These are phyloP conservation scores for Pseudococcus longispinus DNA, from an alignment of 2,888 invertebrate genomes.

Conservation along the genomic window DNA sequence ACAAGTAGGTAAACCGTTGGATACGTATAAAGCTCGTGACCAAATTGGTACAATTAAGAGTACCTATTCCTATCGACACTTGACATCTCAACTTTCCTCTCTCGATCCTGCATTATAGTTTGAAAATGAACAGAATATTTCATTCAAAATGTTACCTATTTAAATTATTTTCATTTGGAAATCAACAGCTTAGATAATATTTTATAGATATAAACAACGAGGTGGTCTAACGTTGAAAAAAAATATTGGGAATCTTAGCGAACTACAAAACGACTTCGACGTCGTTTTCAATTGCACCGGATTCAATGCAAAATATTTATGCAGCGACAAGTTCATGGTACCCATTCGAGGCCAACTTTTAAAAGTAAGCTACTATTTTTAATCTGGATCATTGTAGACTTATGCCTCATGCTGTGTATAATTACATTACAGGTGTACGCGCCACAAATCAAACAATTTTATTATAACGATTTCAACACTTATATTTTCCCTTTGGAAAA, in stretches of 20 bases:
- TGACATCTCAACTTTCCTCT: too few species aligned
- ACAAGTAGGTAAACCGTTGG: conserved; percentile 65
- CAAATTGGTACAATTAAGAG: too few species aligned
- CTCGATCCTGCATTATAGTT: too few species aligned
- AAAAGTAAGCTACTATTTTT: conserved; percentile 62
- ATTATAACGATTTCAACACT: conserved; percentile 84
- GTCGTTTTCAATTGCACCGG: conserved; percentile 86
- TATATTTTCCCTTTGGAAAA: conserved; percentile 80
- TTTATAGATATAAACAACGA: conserved; percentile 65
- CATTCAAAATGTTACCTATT: too few species aligned
- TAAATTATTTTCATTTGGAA: too few species aligned
- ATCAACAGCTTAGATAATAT: too few species aligned
- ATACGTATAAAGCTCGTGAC: conserved; percentile 59
- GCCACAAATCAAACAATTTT: conserved; percentile 89
- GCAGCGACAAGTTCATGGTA: conserved; percentile 68
- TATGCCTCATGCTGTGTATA: background rate
- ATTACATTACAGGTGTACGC: conserved; percentile 71
- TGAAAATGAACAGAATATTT: too few species aligned
- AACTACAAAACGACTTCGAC: conserved; percentile 71
- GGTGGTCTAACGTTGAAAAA: conserved; percentile 71
- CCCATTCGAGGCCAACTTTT: conserved; percentile 16
- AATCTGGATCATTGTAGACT: background rate
- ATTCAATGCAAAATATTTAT: conserved; percentile 77
- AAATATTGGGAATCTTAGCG: conserved; percentile 69
- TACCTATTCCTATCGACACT: too few species aligned